Percentiles rank a stretch among this genome's conserved stretches.
These are phyloP conservation scores for Natator depressus DNA, from an alignment of 2,113 vertebrate species.

Conservation along the genomic window DNA sequence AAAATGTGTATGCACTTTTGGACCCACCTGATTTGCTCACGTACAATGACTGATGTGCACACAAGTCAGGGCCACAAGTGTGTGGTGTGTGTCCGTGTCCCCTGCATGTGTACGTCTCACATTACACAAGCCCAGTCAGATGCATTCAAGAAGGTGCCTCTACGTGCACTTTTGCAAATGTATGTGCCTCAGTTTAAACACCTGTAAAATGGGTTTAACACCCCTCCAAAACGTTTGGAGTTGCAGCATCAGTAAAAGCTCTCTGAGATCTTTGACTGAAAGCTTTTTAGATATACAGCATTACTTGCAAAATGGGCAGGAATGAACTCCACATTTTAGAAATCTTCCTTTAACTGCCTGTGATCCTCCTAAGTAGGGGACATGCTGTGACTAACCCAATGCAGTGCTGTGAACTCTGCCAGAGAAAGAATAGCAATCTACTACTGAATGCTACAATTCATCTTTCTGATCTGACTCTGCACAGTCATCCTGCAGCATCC, in stretches of 20 bases:
- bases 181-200: too few species aligned
- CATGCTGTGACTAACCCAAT: not conserved
- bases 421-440: not conserved
- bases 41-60: not conserved
- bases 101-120: too few species aligned
- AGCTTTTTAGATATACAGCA: not conserved
- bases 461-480: rapidly evolving
- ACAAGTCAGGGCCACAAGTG: not conserved
- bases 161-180: not conserved
- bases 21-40: not conserved
- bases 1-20: not conserved
- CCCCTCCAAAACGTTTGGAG: too few species aligned
- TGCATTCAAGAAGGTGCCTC: not conserved
- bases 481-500: not conserved
- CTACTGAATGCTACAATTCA: not conserved
- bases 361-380: not conserved
- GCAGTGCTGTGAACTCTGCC: not conserved
- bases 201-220: not conserved
- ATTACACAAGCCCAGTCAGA: not conserved
- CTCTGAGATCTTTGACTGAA: not conserved
- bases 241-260: not conserved
- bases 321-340: not conserved
- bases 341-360: not conserved
- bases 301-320: not conserved
- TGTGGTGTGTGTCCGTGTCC: too few species aligned